Percentiles rank a stretch among this genome's conserved stretches.
phyloP scores from a whole-genome alignment of 1,140 invertebrate species.

The Eubasilissa regina region DNA sequence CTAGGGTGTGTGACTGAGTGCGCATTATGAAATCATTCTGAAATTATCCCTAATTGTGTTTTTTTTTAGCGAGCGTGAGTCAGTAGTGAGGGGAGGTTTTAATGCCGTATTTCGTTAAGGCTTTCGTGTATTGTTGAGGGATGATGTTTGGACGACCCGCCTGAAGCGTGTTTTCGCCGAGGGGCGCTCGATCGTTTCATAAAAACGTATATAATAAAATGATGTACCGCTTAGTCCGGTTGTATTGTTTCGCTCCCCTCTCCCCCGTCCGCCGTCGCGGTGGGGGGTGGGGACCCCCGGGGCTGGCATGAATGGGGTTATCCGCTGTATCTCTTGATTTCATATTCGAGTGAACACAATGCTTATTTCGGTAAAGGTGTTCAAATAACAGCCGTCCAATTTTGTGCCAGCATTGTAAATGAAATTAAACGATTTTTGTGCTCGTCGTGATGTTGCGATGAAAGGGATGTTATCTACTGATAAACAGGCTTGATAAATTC shows the following conservation, averaged over 20 bases:
- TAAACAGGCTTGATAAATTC: slow-evolving; percentile 21
- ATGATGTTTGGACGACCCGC: slow-evolving; percentile 49
- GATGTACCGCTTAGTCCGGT: slow-evolving; percentile 46
- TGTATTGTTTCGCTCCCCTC: slow-evolving; percentile 29
- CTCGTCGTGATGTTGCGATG: slow-evolving; percentile 1
- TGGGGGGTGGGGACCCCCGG: slow-evolving; percentile 5
- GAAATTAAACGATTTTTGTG: slow-evolving; percentile 40
- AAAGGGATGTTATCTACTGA: slow-evolving; percentile 6
- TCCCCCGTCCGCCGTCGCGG: neutral
- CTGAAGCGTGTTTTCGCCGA: slow-evolving; percentile 39
- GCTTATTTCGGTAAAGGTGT: slow-evolving; percentile 42
- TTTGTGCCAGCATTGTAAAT: slow-evolving; percentile 35
- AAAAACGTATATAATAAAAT: slow-evolving; percentile 36
- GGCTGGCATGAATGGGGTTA: slow-evolving; percentile 34
- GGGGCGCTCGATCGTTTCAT: slow-evolving; percentile 27
- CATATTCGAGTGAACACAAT: slow-evolving; percentile 41
- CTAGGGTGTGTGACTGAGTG: slow-evolving; percentile 15
- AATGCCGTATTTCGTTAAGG: slow-evolving; percentile 27
- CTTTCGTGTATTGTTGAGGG: slow-evolving; percentile 43
- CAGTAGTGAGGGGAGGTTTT: slow-evolving; percentile 29
- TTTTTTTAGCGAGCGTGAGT: slow-evolving; percentile 45
- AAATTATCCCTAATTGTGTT: slow-evolving; percentile 57
- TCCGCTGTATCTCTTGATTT: slow-evolving; percentile 43
- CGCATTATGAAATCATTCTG: slow-evolving; percentile 52
- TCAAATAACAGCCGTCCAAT: slow-evolving; percentile 43